Conservation (phyloP, 2,888 invertebrate genomes). For the Drosophila mayaguana region DNA sequence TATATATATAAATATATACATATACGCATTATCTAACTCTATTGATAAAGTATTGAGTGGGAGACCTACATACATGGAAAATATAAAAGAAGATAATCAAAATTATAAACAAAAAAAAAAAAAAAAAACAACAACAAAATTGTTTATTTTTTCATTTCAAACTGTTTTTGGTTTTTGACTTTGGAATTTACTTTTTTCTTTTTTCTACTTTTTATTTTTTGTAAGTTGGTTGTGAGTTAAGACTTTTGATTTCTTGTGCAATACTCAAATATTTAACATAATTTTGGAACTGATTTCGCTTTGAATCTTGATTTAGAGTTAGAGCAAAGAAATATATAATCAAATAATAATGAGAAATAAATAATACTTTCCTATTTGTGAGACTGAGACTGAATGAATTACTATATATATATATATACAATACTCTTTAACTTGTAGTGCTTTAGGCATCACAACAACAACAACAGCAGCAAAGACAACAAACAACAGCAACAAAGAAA, state of each 20-base stretch:
- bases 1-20: conserved; percentile 49
- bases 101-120: conserved; percentile 65
- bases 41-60: conserved; percentile 44
- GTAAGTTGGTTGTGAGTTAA: conserved; percentile 60
- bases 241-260: conserved; percentile 9
- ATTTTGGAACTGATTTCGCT: conserved; percentile 15
- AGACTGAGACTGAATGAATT: conserved; percentile 75
- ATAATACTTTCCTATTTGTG: conserved; percentile 79
- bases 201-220: conserved; percentile 27
- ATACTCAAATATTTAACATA: conserved; percentile 5
- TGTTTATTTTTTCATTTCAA: conserved; percentile 60
- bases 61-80: conserved; percentile 76
- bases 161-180: conserved; percentile 41
- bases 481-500: conserved; percentile 4
- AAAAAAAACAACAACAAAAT: conserved; percentile 49
- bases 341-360: conserved; percentile 28
- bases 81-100: conserved; percentile 81
- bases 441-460: conserved; percentile 15
- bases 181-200: conserved; percentile 29
- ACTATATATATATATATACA: conserved; percentile 60
- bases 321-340: conserved; percentile 1
- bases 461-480: conserved; percentile 14
- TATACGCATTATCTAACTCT: conserved; percentile 42
- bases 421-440: conserved; percentile 41
- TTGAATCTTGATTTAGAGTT: neutral